Evolutionary conservation across 2,113 vertebrate genomes (phyloP).

Genomic region (Mormyrus iriodes): DNA sequence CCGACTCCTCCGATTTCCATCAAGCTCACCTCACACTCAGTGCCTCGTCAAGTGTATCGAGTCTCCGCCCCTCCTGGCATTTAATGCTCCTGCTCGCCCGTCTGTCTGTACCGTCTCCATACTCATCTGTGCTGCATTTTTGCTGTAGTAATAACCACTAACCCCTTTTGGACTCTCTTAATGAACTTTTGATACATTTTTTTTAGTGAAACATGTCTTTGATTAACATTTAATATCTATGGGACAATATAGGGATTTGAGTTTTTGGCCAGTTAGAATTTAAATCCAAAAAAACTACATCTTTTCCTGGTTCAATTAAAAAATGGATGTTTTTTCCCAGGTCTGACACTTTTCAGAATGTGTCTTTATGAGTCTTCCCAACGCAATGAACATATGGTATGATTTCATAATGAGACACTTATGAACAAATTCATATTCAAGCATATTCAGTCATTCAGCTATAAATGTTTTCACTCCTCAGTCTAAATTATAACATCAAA

Average conservation of each 20-base stretch:
- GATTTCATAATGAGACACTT: constrained; percentile 56
- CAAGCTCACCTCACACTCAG: neutral
- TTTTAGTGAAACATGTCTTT: neutral
- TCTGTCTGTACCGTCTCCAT: neutral
- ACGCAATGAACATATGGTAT: neutral
- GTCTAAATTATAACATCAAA: neutral
- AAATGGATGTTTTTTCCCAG: neutral
- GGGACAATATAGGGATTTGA: neutral
- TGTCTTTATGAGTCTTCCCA: neutral
- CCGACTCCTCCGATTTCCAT: neutral
- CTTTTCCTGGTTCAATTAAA: neutral
- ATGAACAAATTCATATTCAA: constrained; percentile 47
- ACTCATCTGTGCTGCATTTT: neutral
- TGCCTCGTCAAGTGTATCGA: neutral
- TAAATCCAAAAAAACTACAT: too few species aligned
- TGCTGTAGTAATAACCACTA: neutral
- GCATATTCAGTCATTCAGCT: constrained; percentile 60
- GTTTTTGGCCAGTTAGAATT: neutral
- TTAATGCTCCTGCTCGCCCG: neutral
- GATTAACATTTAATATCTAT: neutral
- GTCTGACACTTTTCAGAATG: neutral
- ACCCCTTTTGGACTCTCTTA: neutral
- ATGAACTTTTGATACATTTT: neutral
- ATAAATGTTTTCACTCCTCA: constrained; percentile 51
- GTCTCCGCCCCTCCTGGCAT: neutral